Evolutionary conservation across 2,888 invertebrate genomes (phyloP), one percentile per base, ranked within the genome.

Genomic region (Sminthurinus aureus): DNA sequence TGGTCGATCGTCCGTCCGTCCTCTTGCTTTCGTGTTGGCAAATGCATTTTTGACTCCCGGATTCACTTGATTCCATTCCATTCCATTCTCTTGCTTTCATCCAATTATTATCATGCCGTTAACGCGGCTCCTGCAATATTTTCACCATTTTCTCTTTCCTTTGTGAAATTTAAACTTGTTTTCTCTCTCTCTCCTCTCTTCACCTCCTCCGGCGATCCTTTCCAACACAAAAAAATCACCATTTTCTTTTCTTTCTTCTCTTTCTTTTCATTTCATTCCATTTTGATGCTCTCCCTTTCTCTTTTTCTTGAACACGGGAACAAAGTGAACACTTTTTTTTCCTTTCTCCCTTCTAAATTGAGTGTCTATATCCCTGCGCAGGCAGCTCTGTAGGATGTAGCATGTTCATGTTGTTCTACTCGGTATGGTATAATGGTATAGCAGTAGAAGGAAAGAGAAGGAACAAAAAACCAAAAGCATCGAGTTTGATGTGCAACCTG

Each of bases 71-170:
- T 58, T 64, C 73, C 64, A 64, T 74, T 79, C 79, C 38, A 18
- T 58, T 64, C 73, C 64, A 64, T 74, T 79, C 79, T 38, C 75
- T 79, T 75, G 58, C 58, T 77, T 79, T 26, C 80, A 71, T 66
- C 80, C 74, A 64, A 84, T 82, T 79, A 83, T 84, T 83, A 80
- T 75, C 83, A 80, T 83, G 71, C 71, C 58, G 69, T 80, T 80
- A 80, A 80, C 80, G 38, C 38, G 3, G 38, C 80, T 80, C 71
- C 58, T 50, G 26, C 51, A 80, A 80, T 69, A 67, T 80, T 80
- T 80, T 52, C 52, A 12, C 64, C 66, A 71, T 69, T 79, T 38
- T 79, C 66, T 38, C 50, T 67, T 18, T 20, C 58, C 76, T 58
- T 22, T 24, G 26, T 20, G 26, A 38, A 80, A 80, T 80, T 80